Evolutionary conservation across 2,113 vertebrate species (phyloP), one percentile per base, ranked within the genome.

Genomic region (Atrichornis clamosus): DNA sequence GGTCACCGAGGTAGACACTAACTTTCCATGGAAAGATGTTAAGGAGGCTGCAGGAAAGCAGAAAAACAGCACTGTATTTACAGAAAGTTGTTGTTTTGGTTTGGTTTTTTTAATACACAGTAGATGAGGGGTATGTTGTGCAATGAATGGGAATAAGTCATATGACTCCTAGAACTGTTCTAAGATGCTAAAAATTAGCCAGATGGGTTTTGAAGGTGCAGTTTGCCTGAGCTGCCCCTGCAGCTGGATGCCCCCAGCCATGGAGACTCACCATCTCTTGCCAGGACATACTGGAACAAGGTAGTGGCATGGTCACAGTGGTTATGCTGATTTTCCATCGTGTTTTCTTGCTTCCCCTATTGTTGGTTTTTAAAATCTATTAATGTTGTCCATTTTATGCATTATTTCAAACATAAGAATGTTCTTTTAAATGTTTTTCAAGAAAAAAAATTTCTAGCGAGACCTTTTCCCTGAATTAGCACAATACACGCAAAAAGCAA

Each of bases 101-200:
- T 76, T 47, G 14, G 1, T 9, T 32, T 67, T 74, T 81, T 69
- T 6, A 50, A 49, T 30, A 49, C 24, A 22, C 59, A 33, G 2
- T 35, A 83, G 22, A 37, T 53, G 30, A 50, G 42, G 75, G 28
- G 15, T 27, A 15, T 59, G 20, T 56, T 88, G 86, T 88, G 76
- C 76, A 60, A 91, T 94, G 59, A 80, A 47, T 49, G 20, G 13
- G 35, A 86, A 58, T 68, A 73, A 91, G 60, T 81, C 89, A 26
- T 77, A 18, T 32, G 80, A 55, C n/a, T 72, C 73, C 70, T 72
- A 58, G 64, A 73, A 90, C 84, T 74, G 87, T 65, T 67, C 58
- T 47, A 33, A 94, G 80, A 30, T 37, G 41, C 53, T 50, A 32
- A 78, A 86, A 89, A 37, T 37, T 15, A 67, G 60, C 30, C 41